Percentiles rank a stretch among this genome's conserved stretches.
Evolutionary conservation across 2,888 invertebrate species (phyloP).

Genomic region (Melieria crassipennis): DNA sequence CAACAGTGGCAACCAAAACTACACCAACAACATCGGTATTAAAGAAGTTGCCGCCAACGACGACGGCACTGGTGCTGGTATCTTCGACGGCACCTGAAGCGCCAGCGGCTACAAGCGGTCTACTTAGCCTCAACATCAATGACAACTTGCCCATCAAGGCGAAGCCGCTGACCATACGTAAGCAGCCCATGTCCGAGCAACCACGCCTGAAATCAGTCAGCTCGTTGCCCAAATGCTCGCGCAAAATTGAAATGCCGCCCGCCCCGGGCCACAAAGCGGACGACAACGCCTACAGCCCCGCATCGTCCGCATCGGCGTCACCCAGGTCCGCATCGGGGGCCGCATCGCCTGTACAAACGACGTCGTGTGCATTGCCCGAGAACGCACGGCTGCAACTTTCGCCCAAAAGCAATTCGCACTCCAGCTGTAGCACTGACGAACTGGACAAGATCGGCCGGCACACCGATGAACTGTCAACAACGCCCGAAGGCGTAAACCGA

Average conservation of each 20-base stretch:
- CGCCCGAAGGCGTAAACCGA: conserved; percentile 59
- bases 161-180: conserved; percentile 83
- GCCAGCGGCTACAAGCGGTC: conserved; percentile 45
- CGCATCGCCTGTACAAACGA: conserved; percentile 40
- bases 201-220: conserved; percentile 76
- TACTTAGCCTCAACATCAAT: conserved; percentile 62
- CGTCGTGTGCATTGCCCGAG: neutral
- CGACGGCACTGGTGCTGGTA: conserved; percentile 22
- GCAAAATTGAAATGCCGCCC: conserved; percentile 41
- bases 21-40: conserved; percentile 17
- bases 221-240: conserved; percentile 33
- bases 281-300: neutral
- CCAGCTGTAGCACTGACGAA: conserved; percentile 57
- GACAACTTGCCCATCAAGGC: conserved; percentile 77
- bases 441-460: conserved; percentile 51
- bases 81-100: neutral
- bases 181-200: conserved; percentile 83
- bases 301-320: conserved; percentile 20
- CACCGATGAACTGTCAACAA: conserved; percentile 40
- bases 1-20: conserved; percentile 60
- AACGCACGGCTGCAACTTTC: conserved; percentile 27
- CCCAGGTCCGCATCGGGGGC: conserved; percentile 34
- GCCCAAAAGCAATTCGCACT: conserved; percentile 39
- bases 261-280: conserved; percentile 9
- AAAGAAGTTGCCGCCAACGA: conserved; percentile 9